Base-by-base conservation (phyloP, 1,140 invertebrate species). In the Carcinoscorpius rotundicauda region DNA sequence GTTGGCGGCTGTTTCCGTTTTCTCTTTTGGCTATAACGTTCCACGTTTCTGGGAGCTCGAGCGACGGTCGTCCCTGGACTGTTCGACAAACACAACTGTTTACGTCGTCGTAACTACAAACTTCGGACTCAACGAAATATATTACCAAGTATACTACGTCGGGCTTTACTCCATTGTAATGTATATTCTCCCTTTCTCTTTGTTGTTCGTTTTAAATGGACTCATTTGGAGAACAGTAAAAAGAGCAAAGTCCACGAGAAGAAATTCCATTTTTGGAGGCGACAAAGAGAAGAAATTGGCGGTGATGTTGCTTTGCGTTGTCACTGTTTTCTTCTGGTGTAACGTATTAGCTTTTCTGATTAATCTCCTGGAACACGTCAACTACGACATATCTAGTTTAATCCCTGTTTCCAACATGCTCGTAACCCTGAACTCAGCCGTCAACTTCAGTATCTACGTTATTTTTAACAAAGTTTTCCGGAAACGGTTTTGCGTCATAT, bases 401-500 rank as follows among this genome's bases (percentile, higher is more conserved):
- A 61, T 71, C 3, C 58, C 65, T 52, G 58, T 73, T 8, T 65
- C 70, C 69, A 97, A 98, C 76, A 82, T 97, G n/a, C 80, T 97
- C 51, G 92, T 97, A 8, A 96, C 91, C 50, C 87, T 97, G 71
- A 98, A 98, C 79, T 96, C 92, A 71, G 94, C 93, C 70, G 89
- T 97, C 52, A 98, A 98, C 76, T 97, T 97, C 75, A 85, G 97
- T 62, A 93, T 98, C 67, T 98, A 98, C 78, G 93, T 96, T 66
- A 92, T 95, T 53, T 96, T 97, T 75, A 29, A 29, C 29, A 29
- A 29, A 29, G 29, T 29, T 29, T 29, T 29, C 29, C 29, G 29
- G 29, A 29, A 29, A 29, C 29, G 29, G 29, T 29, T 29, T 29
- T 29, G 29, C 29, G 29, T 29, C 29, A 29, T 29, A 29, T 29